Conservation (phyloP, 2,888 invertebrate species). For the Masnerella sp. region DNA sequence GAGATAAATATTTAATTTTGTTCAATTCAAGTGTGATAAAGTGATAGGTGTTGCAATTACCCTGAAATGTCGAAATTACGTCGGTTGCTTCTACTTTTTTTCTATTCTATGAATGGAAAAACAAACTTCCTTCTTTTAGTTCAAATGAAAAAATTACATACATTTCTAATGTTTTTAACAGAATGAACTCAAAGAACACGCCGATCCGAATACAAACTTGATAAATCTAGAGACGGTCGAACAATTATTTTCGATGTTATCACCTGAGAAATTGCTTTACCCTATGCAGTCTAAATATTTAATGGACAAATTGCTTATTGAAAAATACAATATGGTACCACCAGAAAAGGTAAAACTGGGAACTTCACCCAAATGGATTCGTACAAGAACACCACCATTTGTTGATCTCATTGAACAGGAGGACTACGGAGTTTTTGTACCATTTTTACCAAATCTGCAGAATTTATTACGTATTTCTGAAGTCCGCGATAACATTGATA, state of each 20-base stretch:
- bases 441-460: conserved; percentile 52
- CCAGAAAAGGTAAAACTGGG: conserved; percentile 2
- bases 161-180: not conserved
- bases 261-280: not conserved
- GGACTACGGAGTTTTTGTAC: conserved; percentile 47
- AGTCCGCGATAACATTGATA: conserved; percentile 44
- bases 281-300: conserved; percentile 8
- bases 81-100: no score
- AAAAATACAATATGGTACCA: conserved; percentile 6
- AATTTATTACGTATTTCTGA: conserved; percentile 52
- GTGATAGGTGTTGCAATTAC: no score
- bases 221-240: not conserved
- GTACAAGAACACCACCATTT: not conserved
- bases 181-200: not conserved
- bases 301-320: conserved; percentile 1
- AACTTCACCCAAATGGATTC: not conserved
- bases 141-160: no score
- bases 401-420: conserved; percentile 18
- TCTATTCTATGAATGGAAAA: no score
- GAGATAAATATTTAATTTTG: no score
- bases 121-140: no score
- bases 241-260: not conserved
- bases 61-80: no score
- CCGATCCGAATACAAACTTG: not conserved
- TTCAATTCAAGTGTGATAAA: no score